Conservation (phyloP, 2,113 vertebrate genomes). For the Leptodactylus fuscus region DNA sequence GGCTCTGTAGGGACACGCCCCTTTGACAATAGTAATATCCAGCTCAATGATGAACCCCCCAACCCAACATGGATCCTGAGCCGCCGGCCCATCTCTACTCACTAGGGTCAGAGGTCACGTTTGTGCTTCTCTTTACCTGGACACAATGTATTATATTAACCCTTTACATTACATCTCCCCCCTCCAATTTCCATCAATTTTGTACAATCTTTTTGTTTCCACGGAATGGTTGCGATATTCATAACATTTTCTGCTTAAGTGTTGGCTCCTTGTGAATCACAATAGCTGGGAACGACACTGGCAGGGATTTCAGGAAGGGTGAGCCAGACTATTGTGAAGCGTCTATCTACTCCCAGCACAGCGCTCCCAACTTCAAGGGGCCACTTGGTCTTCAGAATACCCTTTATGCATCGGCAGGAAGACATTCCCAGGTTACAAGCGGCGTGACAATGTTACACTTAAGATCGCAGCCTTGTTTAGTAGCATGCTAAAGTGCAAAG, state of each 20-base stretch:
- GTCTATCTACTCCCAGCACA: constrained; percentile 72
- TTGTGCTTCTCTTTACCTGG: too few species aligned
- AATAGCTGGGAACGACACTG: constrained; percentile 65
- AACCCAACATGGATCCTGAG: too few species aligned
- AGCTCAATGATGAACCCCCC: too few species aligned
- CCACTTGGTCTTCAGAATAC: constrained; percentile 55
- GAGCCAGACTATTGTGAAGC: constrained; percentile 73
- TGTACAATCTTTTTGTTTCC: constrained; percentile 13
- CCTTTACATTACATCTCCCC: neutral
- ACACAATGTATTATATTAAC: neutral
- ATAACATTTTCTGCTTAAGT: constrained; percentile 71
- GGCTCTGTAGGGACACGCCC: too few species aligned
- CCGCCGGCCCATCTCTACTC: too few species aligned
- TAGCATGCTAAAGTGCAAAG: neutral
- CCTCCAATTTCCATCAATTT: neutral
- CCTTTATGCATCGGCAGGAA: constrained; percentile 55
- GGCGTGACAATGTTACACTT: neutral
- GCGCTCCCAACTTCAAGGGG: constrained; percentile 70
- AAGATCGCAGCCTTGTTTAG: neutral
- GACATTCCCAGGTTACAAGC: constrained; percentile 47
- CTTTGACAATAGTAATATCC: too few species aligned
- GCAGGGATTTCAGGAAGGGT: constrained; percentile 78
- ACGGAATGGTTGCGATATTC: constrained; percentile 62
- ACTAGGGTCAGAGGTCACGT: too few species aligned
- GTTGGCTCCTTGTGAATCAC: constrained; percentile 65